Percentiles rank a stretch among this genome's conserved stretches.
Evolutionary conservation across 2,797 vertebrate species (phyloP).

Genomic region (Rachycentron canadum): DNA sequence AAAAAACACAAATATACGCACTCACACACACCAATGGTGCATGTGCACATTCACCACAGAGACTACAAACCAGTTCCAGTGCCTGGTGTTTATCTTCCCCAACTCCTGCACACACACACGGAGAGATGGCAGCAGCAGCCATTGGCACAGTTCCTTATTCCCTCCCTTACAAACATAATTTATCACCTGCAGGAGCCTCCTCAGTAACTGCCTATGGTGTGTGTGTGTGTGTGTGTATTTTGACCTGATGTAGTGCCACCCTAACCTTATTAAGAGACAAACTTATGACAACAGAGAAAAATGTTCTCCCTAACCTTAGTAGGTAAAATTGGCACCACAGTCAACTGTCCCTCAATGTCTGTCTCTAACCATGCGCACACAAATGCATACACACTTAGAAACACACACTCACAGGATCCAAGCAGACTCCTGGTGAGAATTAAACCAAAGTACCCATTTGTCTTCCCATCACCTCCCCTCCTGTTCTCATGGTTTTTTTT

Average conservation of each 20-base stretch:
- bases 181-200: conserved; percentile 75
- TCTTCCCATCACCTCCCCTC: conserved; percentile 46
- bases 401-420: conserved; percentile 23
- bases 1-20: conserved; percentile 25
- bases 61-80: conserved; percentile 61
- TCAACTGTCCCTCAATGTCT: conserved; percentile 45
- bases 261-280: conserved; percentile 78
- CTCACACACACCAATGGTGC: conserved; percentile 31
- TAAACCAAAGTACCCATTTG: conserved; percentile 52
- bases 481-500: conserved; percentile 30
- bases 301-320: conserved; percentile 24
- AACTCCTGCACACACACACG: conserved; percentile 54
- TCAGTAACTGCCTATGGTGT: conserved; percentile 10
- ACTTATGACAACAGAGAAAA: conserved; percentile 72
- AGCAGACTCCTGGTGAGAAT: conserved; percentile 49
- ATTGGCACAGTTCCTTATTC: conserved; percentile 66
- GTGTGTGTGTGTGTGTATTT: conserved; percentile 33
- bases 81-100: conserved; percentile 68
- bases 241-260: conserved; percentile 69
- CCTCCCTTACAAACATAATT: conserved; percentile 74
- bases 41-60: conserved; percentile 51
- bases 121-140: conserved; percentile 63
- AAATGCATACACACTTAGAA: conserved; percentile 15
- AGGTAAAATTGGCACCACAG: conserved; percentile 37
- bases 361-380: conserved; percentile 29